These are phyloP conservation scores for Lochmaea capreae DNA, from an alignment of 2,888 invertebrate genomes.

Conservation along the genomic window DNA sequence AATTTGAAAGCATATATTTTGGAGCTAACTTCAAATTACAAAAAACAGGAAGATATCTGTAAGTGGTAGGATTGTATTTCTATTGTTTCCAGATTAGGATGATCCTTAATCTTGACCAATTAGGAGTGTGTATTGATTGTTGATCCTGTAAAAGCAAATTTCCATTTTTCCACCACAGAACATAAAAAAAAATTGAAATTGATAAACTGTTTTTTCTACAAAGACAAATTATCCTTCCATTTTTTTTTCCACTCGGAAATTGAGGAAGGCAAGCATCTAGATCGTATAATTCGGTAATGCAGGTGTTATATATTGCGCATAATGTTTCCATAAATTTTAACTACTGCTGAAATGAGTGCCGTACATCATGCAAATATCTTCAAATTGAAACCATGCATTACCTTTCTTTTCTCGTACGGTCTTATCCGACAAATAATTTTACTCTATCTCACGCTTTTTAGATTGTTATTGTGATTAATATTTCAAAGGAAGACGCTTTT, in stretches of 20 bases:
- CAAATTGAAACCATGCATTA: slow-evolving; percentile 50
- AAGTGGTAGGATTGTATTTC: too few relatives aligned
- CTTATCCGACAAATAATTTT: slow-evolving; percentile 20
- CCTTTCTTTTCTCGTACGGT: slow-evolving; percentile 33
- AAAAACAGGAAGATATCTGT: too few relatives aligned
- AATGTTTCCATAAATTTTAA: slow-evolving; percentile 52
- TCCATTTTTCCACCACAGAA: too few relatives aligned
- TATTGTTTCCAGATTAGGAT: too few relatives aligned
- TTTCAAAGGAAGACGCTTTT: too few relatives aligned
- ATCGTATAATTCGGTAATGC: slow-evolving; percentile 54
- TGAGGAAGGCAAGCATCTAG: slow-evolving; percentile 35
- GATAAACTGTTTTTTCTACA: background rate
- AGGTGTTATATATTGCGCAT: slow-evolving; percentile 53
- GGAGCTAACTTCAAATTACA: too few relatives aligned
- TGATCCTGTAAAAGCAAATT: too few relatives aligned
- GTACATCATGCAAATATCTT: slow-evolving; percentile 49
- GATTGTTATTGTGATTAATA: too few relatives aligned
- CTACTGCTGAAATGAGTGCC: slow-evolving; percentile 47
- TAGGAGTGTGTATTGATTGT: too few relatives aligned
- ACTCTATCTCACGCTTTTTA: background rate
- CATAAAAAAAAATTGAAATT: too few relatives aligned
- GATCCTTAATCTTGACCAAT: too few relatives aligned
- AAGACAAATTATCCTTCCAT: slow-evolving; percentile 33
- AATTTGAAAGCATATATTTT: too few relatives aligned
- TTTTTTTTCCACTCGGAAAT: slow-evolving; percentile 23